These are phyloP conservation scores for Trissonchulus sp. DNA, from an alignment of 2,888 invertebrate species.

Conservation along the genomic window DNA sequence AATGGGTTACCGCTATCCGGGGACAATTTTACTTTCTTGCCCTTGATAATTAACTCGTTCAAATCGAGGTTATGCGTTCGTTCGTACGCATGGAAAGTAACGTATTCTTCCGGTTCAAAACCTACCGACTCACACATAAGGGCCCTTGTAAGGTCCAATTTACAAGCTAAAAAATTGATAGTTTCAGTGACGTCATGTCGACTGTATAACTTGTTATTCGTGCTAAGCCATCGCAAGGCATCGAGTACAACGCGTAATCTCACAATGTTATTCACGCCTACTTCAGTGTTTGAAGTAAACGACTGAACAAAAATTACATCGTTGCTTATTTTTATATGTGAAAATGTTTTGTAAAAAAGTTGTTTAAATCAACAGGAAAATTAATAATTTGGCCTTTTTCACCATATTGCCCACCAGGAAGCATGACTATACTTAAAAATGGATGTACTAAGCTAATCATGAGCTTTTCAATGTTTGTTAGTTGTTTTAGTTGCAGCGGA, in stretches of 20 bases:
- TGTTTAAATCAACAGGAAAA: conserved; percentile 4
- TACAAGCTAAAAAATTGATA: too few species aligned
- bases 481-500: neutral
- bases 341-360: neutral
- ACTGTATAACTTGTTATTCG: neutral
- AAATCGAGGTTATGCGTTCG: neutral
- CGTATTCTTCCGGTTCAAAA: conserved; percentile 8
- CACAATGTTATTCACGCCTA: neutral
- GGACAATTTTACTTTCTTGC: neutral
- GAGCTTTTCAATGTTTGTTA: neutral
- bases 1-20: neutral
- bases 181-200: neutral
- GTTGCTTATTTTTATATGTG: neutral
- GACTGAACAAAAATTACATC: neutral
- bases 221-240: neutral
- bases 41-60: neutral
- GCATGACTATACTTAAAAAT: neutral
- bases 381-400: conserved; percentile 17
- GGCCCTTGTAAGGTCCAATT: too few species aligned
- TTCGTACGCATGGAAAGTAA: neutral
- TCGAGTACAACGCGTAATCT: neutral
- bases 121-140: neutral
- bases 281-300: neutral
- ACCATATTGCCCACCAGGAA: conserved; percentile 19
- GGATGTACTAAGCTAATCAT: conserved; percentile 4